Percentiles rank a stretch among this genome's conserved stretches.
Evolutionary conservation across 53 echinoderm and acorn worm genomes (phyloP).

Genomic region (Paelopatides confundens): DNA sequence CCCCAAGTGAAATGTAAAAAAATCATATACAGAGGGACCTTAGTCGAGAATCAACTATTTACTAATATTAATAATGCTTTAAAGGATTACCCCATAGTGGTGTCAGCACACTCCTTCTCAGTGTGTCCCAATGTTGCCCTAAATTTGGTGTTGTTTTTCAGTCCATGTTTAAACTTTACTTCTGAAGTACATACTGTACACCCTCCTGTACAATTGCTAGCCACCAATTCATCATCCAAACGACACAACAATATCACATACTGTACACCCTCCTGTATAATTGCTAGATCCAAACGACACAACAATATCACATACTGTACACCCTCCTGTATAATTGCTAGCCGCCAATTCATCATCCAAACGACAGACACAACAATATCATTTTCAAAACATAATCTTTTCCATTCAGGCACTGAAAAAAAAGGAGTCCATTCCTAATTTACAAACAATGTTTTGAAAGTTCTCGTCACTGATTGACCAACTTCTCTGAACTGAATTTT

Average conservation of each 20-base stretch:
- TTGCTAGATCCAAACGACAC: too few relatives aligned
- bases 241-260: too few relatives aligned
- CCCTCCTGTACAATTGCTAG: constrained; percentile 24
- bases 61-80: constrained; percentile 11
- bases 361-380: not conserved
- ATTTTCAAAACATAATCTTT: constrained; percentile 55
- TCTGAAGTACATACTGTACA: not conserved
- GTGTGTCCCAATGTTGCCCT: constrained; percentile 26
- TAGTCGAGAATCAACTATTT: constrained; percentile 7
- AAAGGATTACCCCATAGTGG: not conserved
- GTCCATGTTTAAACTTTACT: not conserved
- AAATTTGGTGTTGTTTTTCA: constrained; percentile 15
- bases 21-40: too few relatives aligned
- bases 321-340: constrained; percentile 26
- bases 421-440: not conserved
- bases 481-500: too few relatives aligned
- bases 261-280: too few relatives aligned
- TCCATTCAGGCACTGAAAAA: not conserved
- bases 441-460: not conserved
- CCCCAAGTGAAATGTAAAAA: too few relatives aligned
- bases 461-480: not conserved
- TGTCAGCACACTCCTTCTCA: constrained; percentile 16
- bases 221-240: not conserved
- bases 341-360: not conserved
- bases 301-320: constrained; percentile 17